Evolutionary conservation across 37 sponge, comb jelly and placozoan species (phyloP).

Genomic region (Ephydatia muelleri): DNA sequence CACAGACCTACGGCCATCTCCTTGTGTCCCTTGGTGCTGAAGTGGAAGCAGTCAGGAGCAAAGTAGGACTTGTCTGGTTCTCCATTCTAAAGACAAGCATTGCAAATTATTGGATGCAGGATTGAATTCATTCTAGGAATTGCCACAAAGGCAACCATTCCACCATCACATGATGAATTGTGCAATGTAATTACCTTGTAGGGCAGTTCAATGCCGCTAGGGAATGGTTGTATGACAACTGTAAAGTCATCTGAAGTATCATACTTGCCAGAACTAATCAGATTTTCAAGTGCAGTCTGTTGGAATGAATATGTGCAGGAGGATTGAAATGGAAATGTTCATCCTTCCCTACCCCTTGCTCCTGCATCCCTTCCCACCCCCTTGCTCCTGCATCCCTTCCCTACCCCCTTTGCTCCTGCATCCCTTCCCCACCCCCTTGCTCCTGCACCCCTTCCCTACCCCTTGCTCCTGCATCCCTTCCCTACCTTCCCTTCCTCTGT

Average conservation of each 20-base stretch:
- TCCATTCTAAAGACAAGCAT: slow-evolving; percentile 9
- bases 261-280: slow-evolving; percentile 11
- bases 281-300: slow-evolving; percentile 7
- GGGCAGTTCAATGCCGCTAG: slow-evolving; percentile 2
- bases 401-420: no score
- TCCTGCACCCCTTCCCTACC: neutral
- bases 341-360: no score
- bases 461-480: neutral
- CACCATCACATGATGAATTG: neutral
- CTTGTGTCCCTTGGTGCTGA: slow-evolving; percentile 51
- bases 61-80: slow-evolving; percentile 42
- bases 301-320: neutral
- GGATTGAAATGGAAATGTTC: no score
- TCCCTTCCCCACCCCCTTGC: neutral
- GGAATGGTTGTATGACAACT: slow-evolving; percentile 76
- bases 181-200: slow-evolving; percentile 12
- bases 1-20: slow-evolving; percentile 54
- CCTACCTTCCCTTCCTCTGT: no score
- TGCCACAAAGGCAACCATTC: neutral
- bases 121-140: neutral
- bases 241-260: slow-evolving; percentile 59
- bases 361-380: no score
- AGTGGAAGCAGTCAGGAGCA: slow-evolving; percentile 82
- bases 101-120: neutral
- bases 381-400: no score